Evolutionary conservation across 1,140 invertebrate species (phyloP).

Genomic region (Drosophila albomicans): DNA sequence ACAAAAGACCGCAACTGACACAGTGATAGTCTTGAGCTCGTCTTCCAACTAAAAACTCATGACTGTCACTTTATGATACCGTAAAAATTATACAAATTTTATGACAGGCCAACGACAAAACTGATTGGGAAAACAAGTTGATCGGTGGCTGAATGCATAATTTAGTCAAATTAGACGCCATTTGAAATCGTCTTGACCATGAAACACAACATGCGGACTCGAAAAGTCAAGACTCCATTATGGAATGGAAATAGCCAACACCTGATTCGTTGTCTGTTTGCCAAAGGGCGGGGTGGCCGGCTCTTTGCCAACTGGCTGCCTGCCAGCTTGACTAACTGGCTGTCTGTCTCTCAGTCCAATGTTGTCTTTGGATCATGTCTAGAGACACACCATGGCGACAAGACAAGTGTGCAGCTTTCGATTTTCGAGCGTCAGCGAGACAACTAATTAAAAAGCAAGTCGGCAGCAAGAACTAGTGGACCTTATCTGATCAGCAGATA

Average conservation of each 20-base stretch:
- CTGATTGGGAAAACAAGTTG: constrained; percentile 79
- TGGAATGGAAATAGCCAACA: constrained; percentile 47
- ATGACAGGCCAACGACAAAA: constrained; percentile 76
- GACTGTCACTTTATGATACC: constrained; percentile 74
- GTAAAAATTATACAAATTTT: constrained; percentile 83
- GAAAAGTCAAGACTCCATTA: constrained; percentile 36
- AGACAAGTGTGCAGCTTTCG: constrained; percentile 49
- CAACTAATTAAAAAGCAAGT: constrained; percentile 64
- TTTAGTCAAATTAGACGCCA: constrained; percentile 78
- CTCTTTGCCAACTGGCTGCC: not conserved
- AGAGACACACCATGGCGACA: constrained; percentile 39
- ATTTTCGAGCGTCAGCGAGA: constrained; percentile 17
- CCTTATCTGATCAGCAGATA: not conserved
- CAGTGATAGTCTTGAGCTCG: not conserved
- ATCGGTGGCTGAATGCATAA: constrained; percentile 73
- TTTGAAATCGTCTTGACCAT: constrained; percentile 47
- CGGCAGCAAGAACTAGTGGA: not conserved
- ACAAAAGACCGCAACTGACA: constrained; percentile 43
- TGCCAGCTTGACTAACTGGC: not conserved
- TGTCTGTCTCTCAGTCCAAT: not conserved
- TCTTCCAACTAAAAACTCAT: constrained; percentile 67
- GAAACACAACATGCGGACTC: constrained; percentile 28
- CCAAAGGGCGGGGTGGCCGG: constrained; percentile 39
- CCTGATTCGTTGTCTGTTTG: constrained; percentile 68
- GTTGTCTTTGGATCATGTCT: constrained; percentile 17